A percentile compares a stretch with the other conserved stretches of the same genome.
Conservation (phyloP, 2,797 vertebrate species). For the Scolopax bukidnonensis region DNA sequence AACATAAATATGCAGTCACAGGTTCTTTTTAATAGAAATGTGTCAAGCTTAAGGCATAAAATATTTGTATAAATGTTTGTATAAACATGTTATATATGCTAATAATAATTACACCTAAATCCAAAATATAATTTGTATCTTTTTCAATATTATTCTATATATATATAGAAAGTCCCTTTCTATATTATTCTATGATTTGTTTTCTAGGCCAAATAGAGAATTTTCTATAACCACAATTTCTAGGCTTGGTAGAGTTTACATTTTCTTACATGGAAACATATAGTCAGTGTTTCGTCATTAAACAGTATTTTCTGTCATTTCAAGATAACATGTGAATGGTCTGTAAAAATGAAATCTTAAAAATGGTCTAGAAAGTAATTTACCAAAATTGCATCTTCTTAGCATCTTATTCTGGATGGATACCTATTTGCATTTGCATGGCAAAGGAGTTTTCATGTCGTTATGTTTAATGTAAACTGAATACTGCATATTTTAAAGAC, state of each 20-base stretch:
- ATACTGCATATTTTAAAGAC: not conserved
- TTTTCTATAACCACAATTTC: not conserved
- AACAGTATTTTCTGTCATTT: not conserved
- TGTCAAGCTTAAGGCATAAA: not conserved
- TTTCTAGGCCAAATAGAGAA: not conserved
- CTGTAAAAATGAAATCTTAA: not conserved
- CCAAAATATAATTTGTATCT: not conserved
- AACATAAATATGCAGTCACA: not conserved
- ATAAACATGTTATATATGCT: not conserved
- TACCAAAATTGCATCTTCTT: not conserved
- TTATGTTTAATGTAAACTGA: not conserved
- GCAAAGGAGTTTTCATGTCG: not conserved
- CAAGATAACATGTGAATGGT: not conserved
- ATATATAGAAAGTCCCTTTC: not conserved
- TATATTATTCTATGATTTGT: not conserved
- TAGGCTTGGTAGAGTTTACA: not conserved
- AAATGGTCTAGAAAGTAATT: not conserved
- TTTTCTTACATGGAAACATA: not conserved
- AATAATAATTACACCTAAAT: not conserved
- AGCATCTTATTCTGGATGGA: not conserved
- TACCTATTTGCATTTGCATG: not conserved
- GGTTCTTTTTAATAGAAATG: not conserved
- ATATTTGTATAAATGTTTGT: not conserved
- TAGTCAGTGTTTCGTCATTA: not conserved
- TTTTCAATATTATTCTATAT: not conserved